Percentiles rank a stretch among this genome's conserved stretches.
These are phyloP conservation scores for Agrochola lota DNA, from an alignment of 2,888 invertebrate genomes.

Conservation along the genomic window DNA sequence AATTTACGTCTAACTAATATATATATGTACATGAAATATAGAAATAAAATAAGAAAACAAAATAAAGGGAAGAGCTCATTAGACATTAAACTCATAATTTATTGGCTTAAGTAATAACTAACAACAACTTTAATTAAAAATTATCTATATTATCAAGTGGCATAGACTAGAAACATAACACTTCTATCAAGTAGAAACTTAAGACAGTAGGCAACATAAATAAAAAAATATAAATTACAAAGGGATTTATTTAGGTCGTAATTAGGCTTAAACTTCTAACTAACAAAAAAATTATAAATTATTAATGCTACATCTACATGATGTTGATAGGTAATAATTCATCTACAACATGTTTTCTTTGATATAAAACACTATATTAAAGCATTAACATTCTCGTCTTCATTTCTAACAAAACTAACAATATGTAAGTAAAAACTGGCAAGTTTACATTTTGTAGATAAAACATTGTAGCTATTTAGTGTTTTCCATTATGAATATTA, in stretches of 20 bases:
- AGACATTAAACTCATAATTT: not conserved
- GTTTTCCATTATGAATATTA: constrained; percentile 20
- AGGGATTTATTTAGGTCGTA: not conserved
- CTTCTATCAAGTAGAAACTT: not conserved
- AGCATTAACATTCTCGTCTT: constrained; percentile 3
- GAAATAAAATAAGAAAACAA: too few species aligned
- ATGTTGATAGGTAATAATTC: not conserved
- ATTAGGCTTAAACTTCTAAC: not conserved
- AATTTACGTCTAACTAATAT: too few species aligned
- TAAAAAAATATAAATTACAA: not conserved
- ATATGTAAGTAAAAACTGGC: constrained; percentile 33
- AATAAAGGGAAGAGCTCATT: too few species aligned
- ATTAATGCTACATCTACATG: not conserved
- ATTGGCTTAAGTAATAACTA: not conserved
- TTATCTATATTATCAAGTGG: not conserved
- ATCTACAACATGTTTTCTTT: not conserved
- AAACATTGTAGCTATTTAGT: constrained; percentile 17
- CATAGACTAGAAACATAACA: constrained; percentile 24
- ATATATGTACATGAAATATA: too few species aligned
- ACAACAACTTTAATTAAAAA: not conserved
- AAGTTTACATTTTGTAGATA: constrained; percentile 23
- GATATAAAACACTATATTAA: constrained; percentile 17
- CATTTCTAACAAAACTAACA: constrained; percentile 10
- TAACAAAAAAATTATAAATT: not conserved
- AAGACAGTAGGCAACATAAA: not conserved